Base-by-base conservation (phyloP, 1,140 invertebrate genomes). In the Drosophila santomea region DNA sequence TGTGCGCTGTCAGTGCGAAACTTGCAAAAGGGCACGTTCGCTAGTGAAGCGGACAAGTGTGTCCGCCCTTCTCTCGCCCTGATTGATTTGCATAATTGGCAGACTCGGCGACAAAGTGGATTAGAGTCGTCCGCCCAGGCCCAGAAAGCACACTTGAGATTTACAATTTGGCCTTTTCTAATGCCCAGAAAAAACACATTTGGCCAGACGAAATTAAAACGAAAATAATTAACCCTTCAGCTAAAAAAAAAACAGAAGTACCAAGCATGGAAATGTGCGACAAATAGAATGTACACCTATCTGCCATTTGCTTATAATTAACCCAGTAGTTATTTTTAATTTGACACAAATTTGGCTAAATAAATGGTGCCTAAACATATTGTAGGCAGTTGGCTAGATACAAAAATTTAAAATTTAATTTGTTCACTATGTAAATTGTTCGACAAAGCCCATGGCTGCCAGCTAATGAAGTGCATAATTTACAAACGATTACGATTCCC, bases 41-140 rank as follows among this genome's bases (percentile, higher is more conserved):
- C 59, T 35, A 63, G 63, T 63, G 44, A 64, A 39, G 44, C 36
- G 35, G 44, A 61, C 62, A 60, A 60, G 62, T 47, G 55, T 43
- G 60, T 62, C 10, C 44, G 15, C 6, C 61, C 45, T n/a, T 38
- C 35, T 36, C 14, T 17, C 15, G 47, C 11, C 71, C 50, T 74
- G 71, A 80, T 74, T 80, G 78, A 80, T 80, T 80, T 80, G 78
- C 78, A 80, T 80, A 80, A 80, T 80, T 80, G 63, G 45, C 69
- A 80, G 78, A 69, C 76, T 72, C 41, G 75, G 52, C 60, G 47
- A 74, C 47, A 47, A 75, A 75, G 73, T 75, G 73, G 73, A 74
- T 74, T 75, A 57, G 43, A 64, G 56, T 45, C 61, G 41, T n/a
- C 56, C 32, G 32, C 32, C 39, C 55, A 35, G 36, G 48, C 23